Conservation (phyloP, 2,888 invertebrate species). For the Leucoma salicis region DNA sequence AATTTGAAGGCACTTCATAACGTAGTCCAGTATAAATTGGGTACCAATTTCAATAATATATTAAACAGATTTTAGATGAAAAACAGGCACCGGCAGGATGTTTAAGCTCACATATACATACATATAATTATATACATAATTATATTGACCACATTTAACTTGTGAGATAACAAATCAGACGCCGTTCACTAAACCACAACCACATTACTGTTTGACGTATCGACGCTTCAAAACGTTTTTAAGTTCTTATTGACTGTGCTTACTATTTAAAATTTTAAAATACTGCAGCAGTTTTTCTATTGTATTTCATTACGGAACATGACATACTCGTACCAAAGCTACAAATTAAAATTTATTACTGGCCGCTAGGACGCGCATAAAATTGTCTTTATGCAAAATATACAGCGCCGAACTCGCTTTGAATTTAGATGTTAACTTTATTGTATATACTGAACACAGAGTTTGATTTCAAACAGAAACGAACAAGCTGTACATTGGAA, state of each 20-base stretch:
- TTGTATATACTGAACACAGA: slow-evolving; percentile 1
- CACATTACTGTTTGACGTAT: slow-evolving; percentile 16
- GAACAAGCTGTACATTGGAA: slow-evolving; percentile 20
- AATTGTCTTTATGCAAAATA: slow-evolving; percentile 51
- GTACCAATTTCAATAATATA: too few relatives aligned
- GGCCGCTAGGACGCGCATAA: slow-evolving; percentile 51
- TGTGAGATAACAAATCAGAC: not conserved
- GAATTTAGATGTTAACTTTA: slow-evolving; percentile 28
- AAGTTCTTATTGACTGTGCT: too few relatives aligned
- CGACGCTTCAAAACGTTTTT: slow-evolving; percentile 24
- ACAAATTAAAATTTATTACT: slow-evolving; percentile 41
- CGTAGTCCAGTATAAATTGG: too few relatives aligned
- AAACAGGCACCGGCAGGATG: too few relatives aligned
- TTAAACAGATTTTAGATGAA: too few relatives aligned
- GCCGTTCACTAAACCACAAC: slow-evolving; percentile 20
- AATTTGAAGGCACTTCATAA: too few relatives aligned
- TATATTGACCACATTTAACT: not conserved
- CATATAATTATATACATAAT: not conserved
- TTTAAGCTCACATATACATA: too few relatives aligned
- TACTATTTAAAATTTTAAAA: too few relatives aligned
- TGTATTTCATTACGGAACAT: slow-evolving; percentile 33
- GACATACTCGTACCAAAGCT: too few relatives aligned
- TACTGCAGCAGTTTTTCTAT: not conserved
- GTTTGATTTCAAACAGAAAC: not conserved
- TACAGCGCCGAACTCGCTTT: slow-evolving; percentile 42